Conservation (phyloP, 2,888 invertebrate genomes). For the Nycteola revayana region DNA sequence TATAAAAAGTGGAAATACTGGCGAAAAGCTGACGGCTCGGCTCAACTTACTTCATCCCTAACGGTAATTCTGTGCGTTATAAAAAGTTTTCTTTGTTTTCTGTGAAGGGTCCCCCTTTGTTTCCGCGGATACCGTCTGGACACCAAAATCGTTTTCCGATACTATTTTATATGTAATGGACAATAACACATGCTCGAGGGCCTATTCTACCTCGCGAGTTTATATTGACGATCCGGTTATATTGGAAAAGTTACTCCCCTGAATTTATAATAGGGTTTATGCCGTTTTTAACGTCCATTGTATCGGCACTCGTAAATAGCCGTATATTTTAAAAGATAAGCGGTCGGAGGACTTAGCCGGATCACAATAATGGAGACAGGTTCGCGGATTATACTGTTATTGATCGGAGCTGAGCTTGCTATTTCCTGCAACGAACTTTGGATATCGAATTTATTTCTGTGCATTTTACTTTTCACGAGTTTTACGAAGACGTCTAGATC, state of each 20-base stretch:
- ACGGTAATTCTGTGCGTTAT: constrained; percentile 54
- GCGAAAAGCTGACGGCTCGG: no score
- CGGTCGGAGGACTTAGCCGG: constrained; percentile 14
- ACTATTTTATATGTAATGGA: constrained; percentile 70
- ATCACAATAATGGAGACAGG: constrained; percentile 19
- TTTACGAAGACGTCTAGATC: no score
- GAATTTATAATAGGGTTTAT: constrained; percentile 26
- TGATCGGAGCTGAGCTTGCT: constrained; percentile 8
- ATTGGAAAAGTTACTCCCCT: constrained; percentile 28
- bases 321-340: constrained; percentile 24
- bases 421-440: no score
- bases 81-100: constrained; percentile 73
- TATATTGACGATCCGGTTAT: constrained; percentile 35
- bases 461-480: no score
- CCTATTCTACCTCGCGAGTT: constrained; percentile 40
- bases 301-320: constrained; percentile 13
- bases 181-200: constrained; percentile 61
- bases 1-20: no score
- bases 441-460: no score
- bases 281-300: constrained; percentile 11
- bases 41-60: constrained; percentile 13
- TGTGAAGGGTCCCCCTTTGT: constrained; percentile 42
- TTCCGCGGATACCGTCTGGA: constrained; percentile 45
- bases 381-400: constrained; percentile 14
- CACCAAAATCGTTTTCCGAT: constrained; percentile 73